A percentile compares a stretch with the other conserved stretches of the same genome.
These are phyloP conservation scores for Cynocephalus volans DNA, from an alignment of 2,113 vertebrate genomes.

Conservation along the genomic window DNA sequence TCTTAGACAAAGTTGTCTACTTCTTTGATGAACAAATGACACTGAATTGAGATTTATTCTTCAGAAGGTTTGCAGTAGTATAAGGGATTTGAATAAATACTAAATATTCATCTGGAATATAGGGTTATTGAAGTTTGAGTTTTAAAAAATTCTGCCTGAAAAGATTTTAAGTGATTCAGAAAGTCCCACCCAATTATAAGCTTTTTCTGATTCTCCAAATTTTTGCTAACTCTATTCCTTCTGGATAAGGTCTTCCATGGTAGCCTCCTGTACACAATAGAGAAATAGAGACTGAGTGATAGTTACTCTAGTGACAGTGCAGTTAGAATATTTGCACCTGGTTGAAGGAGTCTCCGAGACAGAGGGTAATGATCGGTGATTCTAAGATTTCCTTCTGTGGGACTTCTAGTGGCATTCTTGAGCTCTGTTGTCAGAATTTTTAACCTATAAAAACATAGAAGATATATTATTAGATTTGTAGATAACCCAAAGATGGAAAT, in stretches of 20 bases:
- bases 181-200: not conserved
- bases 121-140: not conserved
- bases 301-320: not conserved
- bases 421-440: not conserved
- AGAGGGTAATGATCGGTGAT: not conserved
- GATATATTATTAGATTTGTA: not conserved
- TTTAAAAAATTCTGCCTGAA: constrained; percentile 9
- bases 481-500: not conserved
- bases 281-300: not conserved
- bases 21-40: constrained; percentile 55
- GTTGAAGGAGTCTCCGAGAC: not conserved
- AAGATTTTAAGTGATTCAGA: not conserved
- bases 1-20: not conserved
- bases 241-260: not conserved
- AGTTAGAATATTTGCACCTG: not conserved
- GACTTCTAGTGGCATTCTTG: not conserved
- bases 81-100: constrained; percentile 42
- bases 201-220: not conserved
- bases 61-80: not conserved
- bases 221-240: not conserved
- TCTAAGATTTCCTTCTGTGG: not conserved
- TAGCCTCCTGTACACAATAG: not conserved
- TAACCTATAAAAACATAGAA: not conserved
- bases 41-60: constrained; percentile 14
- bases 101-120: not conserved